Percentiles rank a stretch among this genome's conserved stretches.
Evolutionary conservation across 2,888 invertebrate genomes (phyloP).

Genomic region (Drosophila algonquin): DNA sequence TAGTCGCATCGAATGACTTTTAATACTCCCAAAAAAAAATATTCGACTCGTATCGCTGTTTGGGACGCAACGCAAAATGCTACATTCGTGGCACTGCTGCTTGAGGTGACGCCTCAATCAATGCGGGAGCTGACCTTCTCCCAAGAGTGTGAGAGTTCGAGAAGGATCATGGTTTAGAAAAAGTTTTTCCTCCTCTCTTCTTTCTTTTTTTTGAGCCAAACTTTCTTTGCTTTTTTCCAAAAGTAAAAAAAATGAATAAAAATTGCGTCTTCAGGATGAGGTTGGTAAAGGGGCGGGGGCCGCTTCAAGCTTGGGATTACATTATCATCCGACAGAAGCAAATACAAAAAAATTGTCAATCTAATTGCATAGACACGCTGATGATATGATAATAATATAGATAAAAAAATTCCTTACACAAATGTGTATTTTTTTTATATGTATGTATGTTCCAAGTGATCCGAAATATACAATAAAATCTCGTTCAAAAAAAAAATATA

Average conservation of each 20-base stretch:
- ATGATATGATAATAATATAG: too few relatives aligned
- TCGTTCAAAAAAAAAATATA: too few relatives aligned
- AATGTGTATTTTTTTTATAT: background rate
- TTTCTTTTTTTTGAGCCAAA: background rate
- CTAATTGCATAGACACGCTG: background rate
- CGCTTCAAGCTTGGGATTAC: background rate
- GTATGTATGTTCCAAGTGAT: background rate
- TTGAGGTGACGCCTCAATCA: constrained; percentile 7
- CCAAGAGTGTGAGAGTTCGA: background rate
- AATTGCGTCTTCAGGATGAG: too few relatives aligned
- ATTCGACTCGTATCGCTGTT: constrained; percentile 1
- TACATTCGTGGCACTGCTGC: constrained; percentile 24
- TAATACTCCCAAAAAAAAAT: background rate
- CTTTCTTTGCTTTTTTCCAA: background rate
- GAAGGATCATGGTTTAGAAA: background rate
- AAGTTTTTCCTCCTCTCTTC: background rate
- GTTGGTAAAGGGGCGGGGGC: too few relatives aligned
- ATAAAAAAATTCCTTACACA: too few relatives aligned
- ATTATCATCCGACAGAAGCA: background rate
- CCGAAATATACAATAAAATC: background rate
- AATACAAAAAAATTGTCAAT: background rate
- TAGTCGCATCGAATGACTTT: background rate
- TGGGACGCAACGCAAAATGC: background rate
- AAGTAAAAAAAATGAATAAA: background rate
- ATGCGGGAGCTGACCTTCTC: background rate